Conservation (phyloP, 2,113 vertebrate species). For the Rissa tridactyla region DNA sequence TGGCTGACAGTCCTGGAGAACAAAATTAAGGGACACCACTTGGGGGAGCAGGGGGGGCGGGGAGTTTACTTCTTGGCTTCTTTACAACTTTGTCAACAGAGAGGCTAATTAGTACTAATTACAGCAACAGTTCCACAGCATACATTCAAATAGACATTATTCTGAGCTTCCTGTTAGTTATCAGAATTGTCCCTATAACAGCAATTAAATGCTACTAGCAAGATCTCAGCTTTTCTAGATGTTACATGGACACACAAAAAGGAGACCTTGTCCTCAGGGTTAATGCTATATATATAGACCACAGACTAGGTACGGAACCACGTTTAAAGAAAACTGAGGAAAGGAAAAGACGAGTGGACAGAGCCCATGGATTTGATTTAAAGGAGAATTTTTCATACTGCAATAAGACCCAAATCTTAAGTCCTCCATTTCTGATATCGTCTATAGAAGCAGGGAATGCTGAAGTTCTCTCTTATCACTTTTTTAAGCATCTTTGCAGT, state of each 20-base stretch:
- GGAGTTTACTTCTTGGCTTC: neutral
- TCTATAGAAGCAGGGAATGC: neutral
- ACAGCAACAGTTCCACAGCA: neutral
- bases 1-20: neutral
- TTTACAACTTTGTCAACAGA: neutral
- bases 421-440: neutral
- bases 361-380: neutral
- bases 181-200: neutral
- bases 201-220: neutral
- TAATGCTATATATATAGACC: neutral
- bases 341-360: neutral
- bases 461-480: neutral
- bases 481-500: neutral
- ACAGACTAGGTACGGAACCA: neutral
- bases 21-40: neutral
- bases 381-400: neutral
- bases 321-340: neutral
- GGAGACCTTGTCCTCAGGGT: neutral
- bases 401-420: neutral
- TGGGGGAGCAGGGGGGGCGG: too few species aligned
- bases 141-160: neutral
- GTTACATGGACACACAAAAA: neutral
- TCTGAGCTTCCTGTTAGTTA: neutral
- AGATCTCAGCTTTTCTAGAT: neutral
- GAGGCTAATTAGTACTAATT: neutral